Conservation (phyloP, 2,888 invertebrate genomes). For the Brachyopa scutellaris region DNA sequence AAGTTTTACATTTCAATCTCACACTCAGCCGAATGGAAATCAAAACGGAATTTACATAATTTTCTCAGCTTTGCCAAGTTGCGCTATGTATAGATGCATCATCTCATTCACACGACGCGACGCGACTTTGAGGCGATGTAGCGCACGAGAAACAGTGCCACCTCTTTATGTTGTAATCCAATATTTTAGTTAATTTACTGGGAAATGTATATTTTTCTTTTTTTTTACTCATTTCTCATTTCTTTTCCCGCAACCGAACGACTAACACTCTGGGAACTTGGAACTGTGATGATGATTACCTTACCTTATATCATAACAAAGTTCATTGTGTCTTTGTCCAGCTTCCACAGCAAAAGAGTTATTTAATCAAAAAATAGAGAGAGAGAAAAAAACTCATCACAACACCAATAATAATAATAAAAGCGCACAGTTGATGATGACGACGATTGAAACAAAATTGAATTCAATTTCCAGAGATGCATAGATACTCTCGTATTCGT, state of each 20-base stretch:
- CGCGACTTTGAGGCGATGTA: background rate
- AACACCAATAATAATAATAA: conserved; percentile 21
- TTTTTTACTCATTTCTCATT: no score
- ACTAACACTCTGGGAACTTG: conserved; percentile 19
- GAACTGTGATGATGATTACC: no score
- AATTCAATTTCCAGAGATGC: conserved; percentile 47
- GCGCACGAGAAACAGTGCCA: conserved; percentile 37
- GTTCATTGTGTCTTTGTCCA: conserved; percentile 40
- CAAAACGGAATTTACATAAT: conserved; percentile 60
- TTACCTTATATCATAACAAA: conserved; percentile 58
- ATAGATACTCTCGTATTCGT: conserved; percentile 4
- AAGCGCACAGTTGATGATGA: background rate
- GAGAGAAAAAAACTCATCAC: conserved; percentile 36
- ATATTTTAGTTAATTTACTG: conserved; percentile 56
- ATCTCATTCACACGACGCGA: conserved; percentile 42
- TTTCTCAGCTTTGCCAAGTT: conserved; percentile 15
- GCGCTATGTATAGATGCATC: conserved; percentile 2
- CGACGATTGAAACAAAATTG: conserved; percentile 32
- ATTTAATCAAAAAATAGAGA: conserved; percentile 58
- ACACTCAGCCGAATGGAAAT: conserved; percentile 28
- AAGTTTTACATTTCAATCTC: conserved; percentile 47
- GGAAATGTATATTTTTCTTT: conserved; percentile 26
- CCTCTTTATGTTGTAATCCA: conserved; percentile 48
- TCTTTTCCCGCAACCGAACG: conserved; percentile 10
- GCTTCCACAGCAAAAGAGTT: conserved; percentile 15